Base-by-base conservation (phyloP, 2,797 vertebrate genomes). In the Steatocranus sp. region DNA sequence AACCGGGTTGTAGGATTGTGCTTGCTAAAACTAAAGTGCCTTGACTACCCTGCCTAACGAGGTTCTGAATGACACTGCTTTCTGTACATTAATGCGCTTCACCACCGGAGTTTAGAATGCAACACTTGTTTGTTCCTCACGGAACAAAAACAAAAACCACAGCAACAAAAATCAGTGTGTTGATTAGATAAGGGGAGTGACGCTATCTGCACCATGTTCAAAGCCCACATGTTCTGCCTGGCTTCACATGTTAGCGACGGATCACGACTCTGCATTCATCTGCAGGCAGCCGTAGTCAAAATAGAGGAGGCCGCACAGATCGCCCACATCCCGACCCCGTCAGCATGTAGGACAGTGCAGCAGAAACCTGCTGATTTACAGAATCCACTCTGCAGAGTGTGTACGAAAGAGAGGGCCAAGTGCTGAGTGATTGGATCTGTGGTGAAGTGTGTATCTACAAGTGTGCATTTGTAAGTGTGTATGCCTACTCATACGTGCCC, bases 211-310 rank as follows among this genome's bases (percentile, higher is more conserved):
- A 10, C 83, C 8, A 34, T 46, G 79, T 93, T 95, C 94, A 95
- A 95, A 96, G 94, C 83, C 83, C 51, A 18, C 50, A 75, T 86
- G 91, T 91, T 94, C 86, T 25, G 86, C 94, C 87, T 73, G 79
- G 91, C 54, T 84, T 86, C 58, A 11, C 18, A 41, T 93, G 85
- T 92, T 75, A 93, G 93, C 82, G 14, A 38, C 11, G 38, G 87
- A 88, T 89, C 83, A 58, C 63, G 51, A 85, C 78, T 30, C 80
- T 41, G 87, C 80, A 93, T 93, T 93, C 87, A 94, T 89, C 93
- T 91, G 92, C 88, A 94, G 87, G 88, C 91, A 94, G 90, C 91
- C 93, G 51, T 87, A 96, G 95, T 94, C 96, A 94, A 94, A 96
- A 96, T 88, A 96, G 18, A 90, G 88, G 87, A 86, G 85, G 90